Evolutionary conservation across 2,797 vertebrate genomes (phyloP), one percentile per base, ranked within the genome.

Genomic region (Pempheris klunzingeri): DNA sequence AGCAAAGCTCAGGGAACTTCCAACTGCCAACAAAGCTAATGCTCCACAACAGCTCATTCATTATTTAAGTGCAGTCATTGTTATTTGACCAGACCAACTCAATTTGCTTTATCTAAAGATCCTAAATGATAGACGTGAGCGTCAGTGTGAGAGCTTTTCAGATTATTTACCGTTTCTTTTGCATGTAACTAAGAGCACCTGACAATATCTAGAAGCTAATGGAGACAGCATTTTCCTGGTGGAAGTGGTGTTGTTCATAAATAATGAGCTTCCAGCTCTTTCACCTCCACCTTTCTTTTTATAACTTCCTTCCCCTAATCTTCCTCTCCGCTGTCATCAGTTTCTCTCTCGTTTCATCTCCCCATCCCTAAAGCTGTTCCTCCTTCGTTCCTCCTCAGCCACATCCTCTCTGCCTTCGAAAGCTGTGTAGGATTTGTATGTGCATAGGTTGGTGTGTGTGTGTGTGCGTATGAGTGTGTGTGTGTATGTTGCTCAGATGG

Each of bases 271-370:
- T 41, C 34, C 36, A 12, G 26, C 38, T 53, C 12, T 26, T n/a
- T n/a, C n/a, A n/a, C 6, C 30, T 49, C 20, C 5, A 30, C 28
- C 32, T 80, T 20, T 34, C 38, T 58, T 41, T 61, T 28, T 11
- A 24, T 15, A 47, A 28, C 68, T 36, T 44, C 30, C 11, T 20
- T 39, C 22, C 43, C 24, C 17, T n/a, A 22, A n/a, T 53, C 22
- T 15, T 28, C 34, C 47, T 12, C 49, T n/a, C 49, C 22, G n/a
- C 32, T 55, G 26, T 14, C 41, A n/a, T n/a, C n/a, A n/a, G n/a
- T n/a, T n/a, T n/a, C n/a, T n/a, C n/a, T n/a, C 59, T 59, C 6
- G 6, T 58, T 63, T 60, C 38, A 30, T 63, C 70, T 72, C 18
- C 13, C 18, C 38, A 24, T 54, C 57, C 7, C 39, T 68, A 5